Evolutionary conservation across 2,888 invertebrate genomes (phyloP), one percentile per base, ranked within the genome.

Genomic region (Serripes groenlandicus): DNA sequence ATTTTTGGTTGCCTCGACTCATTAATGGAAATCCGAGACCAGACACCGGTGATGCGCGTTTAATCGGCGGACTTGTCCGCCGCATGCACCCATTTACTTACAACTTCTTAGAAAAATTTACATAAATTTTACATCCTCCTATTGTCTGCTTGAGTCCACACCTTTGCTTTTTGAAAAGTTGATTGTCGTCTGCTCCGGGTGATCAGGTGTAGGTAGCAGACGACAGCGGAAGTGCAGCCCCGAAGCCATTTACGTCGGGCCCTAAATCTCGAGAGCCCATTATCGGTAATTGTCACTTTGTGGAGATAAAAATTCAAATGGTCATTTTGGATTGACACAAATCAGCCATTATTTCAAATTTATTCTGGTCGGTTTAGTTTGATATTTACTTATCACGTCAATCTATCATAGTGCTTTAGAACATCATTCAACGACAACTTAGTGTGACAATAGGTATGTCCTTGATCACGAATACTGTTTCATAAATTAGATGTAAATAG

Each of bases 281-380:
- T 66, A 66, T 28, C 21, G 26, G 66, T 66, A 66, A 66, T 66
- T 66, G 66, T 28, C 66, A 28, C 23, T 42, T 28, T 23, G 42
- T 9, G 26, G 26, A 66, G 66, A 66, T 66, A 66, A 66, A 66
- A 66, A 66, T 66, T 56, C 56, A 68, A 75, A 68, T 69, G 70
- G 60, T 70, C 66, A 42, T 35, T 66, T 66, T 42, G 28, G 42
- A 23, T 58, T 75, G 77, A 82, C 78, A 82, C 60, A 78, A 82
- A 82, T 82, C 75, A 78, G 78, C 72, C 71, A 82, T 82, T 75
- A 82, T 66, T 73, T 75, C 66, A 60, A 78, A 82, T 78, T 78
- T 78, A 82, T 75, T 54, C 56, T 56, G 42, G 42, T 26, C 4
- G 66, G 3, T 66, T 35, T 71, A 28, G 71, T 71, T 71, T 71